Conservation (phyloP, 2,113 vertebrate species). For the Macaca mulatta region DNA sequence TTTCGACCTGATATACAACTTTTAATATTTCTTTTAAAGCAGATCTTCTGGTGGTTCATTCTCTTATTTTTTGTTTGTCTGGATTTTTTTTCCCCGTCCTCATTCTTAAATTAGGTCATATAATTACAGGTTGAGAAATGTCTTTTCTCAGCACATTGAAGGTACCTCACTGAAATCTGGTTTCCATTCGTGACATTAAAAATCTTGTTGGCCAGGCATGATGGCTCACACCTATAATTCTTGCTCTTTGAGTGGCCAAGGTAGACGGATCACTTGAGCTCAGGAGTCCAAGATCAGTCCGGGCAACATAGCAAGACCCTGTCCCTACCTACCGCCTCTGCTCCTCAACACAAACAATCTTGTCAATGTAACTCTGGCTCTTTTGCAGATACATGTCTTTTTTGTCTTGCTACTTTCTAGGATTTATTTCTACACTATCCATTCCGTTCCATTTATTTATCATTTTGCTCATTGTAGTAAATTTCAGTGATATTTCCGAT, state of each 20-base stretch:
- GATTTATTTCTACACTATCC: neutral
- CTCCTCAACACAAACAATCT: too few relatives aligned
- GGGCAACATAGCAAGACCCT: too few relatives aligned
- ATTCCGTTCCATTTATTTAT: neutral
- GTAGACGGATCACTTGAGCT: too few relatives aligned
- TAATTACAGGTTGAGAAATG: neutral
- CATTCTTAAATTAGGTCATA: neutral
- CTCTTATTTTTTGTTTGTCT: neutral
- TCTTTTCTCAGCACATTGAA: too few relatives aligned
- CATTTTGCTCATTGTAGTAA: neutral
- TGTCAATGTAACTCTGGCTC: too few relatives aligned
- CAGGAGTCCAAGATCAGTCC: too few relatives aligned
- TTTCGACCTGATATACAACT: neutral
- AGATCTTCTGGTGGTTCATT: neutral
- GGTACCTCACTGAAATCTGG: too few relatives aligned
- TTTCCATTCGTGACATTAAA: neutral
- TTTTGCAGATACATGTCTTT: neutral
- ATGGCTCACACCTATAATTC: too few relatives aligned
- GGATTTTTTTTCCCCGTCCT: neutral
- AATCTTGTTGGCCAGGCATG: too few relatives aligned
- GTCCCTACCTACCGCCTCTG: too few relatives aligned
- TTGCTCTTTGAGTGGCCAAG: too few relatives aligned
- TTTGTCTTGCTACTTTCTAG: neutral
- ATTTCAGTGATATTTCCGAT: neutral
- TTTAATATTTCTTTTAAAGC: neutral